Evolutionary conservation across 2,113 vertebrate genomes (phyloP), one percentile per base, ranked within the genome.

Genomic region (Rhinoptilus africanus): DNA sequence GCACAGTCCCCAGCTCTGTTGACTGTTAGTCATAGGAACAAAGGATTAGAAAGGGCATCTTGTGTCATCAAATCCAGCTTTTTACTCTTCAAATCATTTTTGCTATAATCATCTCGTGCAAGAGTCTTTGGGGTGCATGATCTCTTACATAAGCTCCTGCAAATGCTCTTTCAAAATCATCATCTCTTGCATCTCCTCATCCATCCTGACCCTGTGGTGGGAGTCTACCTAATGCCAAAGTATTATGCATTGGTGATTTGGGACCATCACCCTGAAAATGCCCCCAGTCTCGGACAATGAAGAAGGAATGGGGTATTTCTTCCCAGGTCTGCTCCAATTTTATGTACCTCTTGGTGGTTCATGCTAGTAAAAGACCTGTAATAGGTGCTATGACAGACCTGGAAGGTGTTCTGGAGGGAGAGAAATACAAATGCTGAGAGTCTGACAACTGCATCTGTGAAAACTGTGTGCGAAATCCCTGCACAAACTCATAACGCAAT

Each of bases 11-110:
- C 64, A 85, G 89, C 87, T 91, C 66, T 85, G 53, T 2, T 87
- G 74, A 72, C 74, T 0, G 1, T 67, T 66, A 41, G 57, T 41
- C 45, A 69, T 11, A 71, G 71, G 74, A 91, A 96, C 67, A 80
- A 92, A 90, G 85, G 84, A 94, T 96, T 96, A 94, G 57, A 96
- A 89, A 93, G 95, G 92, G 90, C 85, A 92, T 93, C 88, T 50
- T 62, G 82, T 88, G 85, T 67, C 96, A 95, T 69, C 93, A 95
- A 91, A 96, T 96, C 63, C 75, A 93, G 93, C 53, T 86, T 85
- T 93, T 95, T 74, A 67, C 75, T 81, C 92, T 89, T 91, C 85
- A 96, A 84, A 95, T 86, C 72, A 80, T 56, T 93, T 92, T 81
- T 87, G 64, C 79, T 86, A 21, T 68, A 95, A 93, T 88, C 92